Evolutionary conservation across 2,113 vertebrate species (phyloP).

Genomic region (Cavia aperea): DNA sequence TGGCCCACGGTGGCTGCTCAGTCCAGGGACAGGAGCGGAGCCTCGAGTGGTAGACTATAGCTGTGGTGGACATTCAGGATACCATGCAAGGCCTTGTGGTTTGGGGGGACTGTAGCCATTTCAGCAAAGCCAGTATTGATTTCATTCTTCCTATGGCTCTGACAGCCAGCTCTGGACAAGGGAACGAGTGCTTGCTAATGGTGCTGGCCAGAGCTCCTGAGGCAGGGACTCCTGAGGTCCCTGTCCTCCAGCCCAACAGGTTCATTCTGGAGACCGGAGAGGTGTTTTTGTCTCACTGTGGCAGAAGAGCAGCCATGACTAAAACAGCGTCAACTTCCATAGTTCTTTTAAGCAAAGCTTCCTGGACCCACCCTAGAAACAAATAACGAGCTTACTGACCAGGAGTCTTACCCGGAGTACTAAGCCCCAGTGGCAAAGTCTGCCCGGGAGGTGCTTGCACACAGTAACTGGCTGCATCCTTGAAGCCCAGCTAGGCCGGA

Average conservation of each 20-base stretch:
- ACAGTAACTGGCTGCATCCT: not conserved
- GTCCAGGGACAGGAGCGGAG: not conserved
- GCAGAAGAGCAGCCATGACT: constrained; percentile 40
- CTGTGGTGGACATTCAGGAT: not conserved
- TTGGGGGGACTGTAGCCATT: not conserved
- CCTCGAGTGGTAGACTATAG: not conserved
- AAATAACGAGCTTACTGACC: not conserved
- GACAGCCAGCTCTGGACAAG: constrained; percentile 42
- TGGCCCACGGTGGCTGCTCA: not conserved
- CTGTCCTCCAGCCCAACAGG: constrained; percentile 47
- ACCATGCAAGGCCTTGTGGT: not conserved
- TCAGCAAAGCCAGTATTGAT: not conserved
- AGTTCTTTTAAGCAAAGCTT: constrained; percentile 10
- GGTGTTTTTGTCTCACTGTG: constrained; percentile 45
- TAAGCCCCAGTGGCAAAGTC: not conserved
- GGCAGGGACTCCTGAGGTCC: constrained; percentile 30
- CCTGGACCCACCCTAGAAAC: not conserved
- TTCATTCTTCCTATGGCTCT: constrained; percentile 36
- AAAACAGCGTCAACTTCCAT: not conserved
- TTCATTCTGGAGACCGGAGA: constrained; percentile 46
- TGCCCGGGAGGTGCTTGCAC: not conserved
- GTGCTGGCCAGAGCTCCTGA: constrained; percentile 30
- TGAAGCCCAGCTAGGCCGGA: not conserved
- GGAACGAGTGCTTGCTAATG: constrained; percentile 1
- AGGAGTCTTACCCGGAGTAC: not conserved